Base-by-base conservation (phyloP, 1,140 invertebrate species). In the Heterodera carotae region DNA sequence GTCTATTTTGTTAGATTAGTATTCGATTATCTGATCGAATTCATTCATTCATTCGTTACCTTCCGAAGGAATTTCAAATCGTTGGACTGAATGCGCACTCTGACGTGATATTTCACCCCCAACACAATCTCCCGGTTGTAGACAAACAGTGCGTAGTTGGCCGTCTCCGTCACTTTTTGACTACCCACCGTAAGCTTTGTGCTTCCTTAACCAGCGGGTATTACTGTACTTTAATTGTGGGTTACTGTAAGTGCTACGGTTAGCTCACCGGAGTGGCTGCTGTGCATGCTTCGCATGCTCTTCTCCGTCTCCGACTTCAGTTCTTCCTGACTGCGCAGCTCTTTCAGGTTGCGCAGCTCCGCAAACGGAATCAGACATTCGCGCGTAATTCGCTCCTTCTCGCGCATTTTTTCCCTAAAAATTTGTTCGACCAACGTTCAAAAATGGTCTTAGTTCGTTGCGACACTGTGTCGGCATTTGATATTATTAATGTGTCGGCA, bases 91-190 rank as follows among this genome's bases (percentile, higher is more conserved):
- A 83, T 34, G 72, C 69, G 71, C n/a, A 84, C 78, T 36, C 82
- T 29, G 39, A 76, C 74, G 18, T 22, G 59, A 60, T 84, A 71
- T 56, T 82, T 83, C 33, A 66, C 75, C 8, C 83, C 84, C 56
- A 79, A 82, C 7, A 85, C 85, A n/a, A 85, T 59, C 60, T 87
- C 80, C 53, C 76, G 71, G 29, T 81, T 79, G 39, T 79, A 81
- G n/a, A 83, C 29, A 70, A 87, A 85, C 74, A 78, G 84, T 7
- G 60, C 77, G 62, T 87, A 84, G 27, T 70, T 73, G n/a, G 85
- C 84, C 10, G 85, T 84, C 43, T 84, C 84, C 68, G 36, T 27
- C 60, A 27, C 53, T 56, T 56, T 72, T 25, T 76, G 31, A 31
- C 70, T 83, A 25, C 84, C 73, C 34, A 33, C 75, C n/a, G 80